A percentile compares a stretch with the other conserved stretches of the same genome.
Conservation (phyloP, 2,888 invertebrate species). For the Lasioglossum pauxillum region DNA sequence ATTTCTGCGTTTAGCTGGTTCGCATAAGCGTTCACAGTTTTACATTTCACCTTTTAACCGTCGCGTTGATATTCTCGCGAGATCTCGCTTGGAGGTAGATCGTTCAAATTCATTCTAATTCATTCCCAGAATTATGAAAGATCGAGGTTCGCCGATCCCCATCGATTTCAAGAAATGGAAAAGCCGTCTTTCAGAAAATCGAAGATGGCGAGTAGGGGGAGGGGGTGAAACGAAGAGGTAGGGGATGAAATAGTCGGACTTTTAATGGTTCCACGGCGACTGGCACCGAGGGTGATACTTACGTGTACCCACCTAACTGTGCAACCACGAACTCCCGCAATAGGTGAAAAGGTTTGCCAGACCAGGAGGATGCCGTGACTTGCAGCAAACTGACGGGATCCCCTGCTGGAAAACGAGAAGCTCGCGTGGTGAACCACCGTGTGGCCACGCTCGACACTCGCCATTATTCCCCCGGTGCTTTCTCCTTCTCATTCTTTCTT, state of each 20-base stretch:
- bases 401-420: slow-evolving; percentile 74
- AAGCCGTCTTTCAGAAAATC: slow-evolving; percentile 36
- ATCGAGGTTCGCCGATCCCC: neutral
- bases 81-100: neutral
- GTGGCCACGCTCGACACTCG: slow-evolving; percentile 64
- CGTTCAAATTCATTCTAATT: neutral
- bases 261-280: slow-evolving; percentile 79
- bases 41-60: neutral
- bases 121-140: neutral
- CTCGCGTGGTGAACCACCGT: slow-evolving; percentile 60
- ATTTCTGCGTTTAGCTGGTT: neutral
- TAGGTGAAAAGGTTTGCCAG: slow-evolving; percentile 61
- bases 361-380: slow-evolving; percentile 71
- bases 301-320: slow-evolving; percentile 62
- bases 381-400: slow-evolving; percentile 69
- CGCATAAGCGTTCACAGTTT: neutral
- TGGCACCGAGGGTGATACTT: slow-evolving; percentile 83
- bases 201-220: slow-evolving; percentile 39
- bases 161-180: neutral
- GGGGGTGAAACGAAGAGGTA: slow-evolving; percentile 9
- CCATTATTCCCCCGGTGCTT: slow-evolving; percentile 52
- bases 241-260: slow-evolving; percentile 59
- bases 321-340: slow-evolving; percentile 58
- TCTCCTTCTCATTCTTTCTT: slow-evolving; percentile 30
- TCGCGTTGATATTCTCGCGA: neutral